Evolutionary conservation across 2,113 vertebrate species (phyloP).

Genomic region (Monarcha castaneiventris): DNA sequence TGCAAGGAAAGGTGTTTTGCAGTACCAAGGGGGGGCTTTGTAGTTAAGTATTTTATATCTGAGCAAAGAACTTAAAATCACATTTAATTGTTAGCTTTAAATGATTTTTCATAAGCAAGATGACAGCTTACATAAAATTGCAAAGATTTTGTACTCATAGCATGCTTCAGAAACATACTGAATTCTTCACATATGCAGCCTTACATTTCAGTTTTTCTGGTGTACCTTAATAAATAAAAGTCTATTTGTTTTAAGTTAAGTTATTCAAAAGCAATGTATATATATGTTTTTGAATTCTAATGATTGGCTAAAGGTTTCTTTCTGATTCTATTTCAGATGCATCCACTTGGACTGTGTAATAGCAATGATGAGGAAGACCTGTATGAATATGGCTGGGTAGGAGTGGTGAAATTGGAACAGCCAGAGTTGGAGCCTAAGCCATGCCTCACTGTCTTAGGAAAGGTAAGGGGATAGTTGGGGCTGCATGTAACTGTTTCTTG

Average conservation of each 20-base stretch:
- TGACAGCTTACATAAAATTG: neutral
- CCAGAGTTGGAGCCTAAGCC: slow-evolving; percentile 93
- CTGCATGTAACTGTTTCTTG: neutral
- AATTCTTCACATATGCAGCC: neutral
- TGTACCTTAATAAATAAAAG: neutral
- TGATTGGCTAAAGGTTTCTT: neutral
- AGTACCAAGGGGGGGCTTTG: neutral
- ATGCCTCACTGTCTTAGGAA: slow-evolving; percentile 96
- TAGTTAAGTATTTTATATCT: neutral
- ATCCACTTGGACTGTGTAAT: slow-evolving; percentile 95
- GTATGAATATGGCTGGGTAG: slow-evolving; percentile 98
- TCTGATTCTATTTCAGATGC: slow-evolving; percentile 83
- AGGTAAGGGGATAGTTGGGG: slow-evolving; percentile 75
- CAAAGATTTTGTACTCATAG: neutral
- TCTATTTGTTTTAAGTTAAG: neutral
- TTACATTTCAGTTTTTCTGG: neutral
- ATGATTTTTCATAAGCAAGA: neutral
- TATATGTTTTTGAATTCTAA: neutral
- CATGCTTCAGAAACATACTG: neutral
- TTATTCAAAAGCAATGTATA: neutral
- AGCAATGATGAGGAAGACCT: slow-evolving; percentile 97
- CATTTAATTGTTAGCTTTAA: neutral
- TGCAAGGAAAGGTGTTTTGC: neutral
- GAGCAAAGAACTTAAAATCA: neutral
- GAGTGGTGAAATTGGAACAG: slow-evolving; percentile 98